phyloP scores from a whole-genome alignment of 2,797 vertebrate species.

The Chlorospingus flavigularis region DNA sequence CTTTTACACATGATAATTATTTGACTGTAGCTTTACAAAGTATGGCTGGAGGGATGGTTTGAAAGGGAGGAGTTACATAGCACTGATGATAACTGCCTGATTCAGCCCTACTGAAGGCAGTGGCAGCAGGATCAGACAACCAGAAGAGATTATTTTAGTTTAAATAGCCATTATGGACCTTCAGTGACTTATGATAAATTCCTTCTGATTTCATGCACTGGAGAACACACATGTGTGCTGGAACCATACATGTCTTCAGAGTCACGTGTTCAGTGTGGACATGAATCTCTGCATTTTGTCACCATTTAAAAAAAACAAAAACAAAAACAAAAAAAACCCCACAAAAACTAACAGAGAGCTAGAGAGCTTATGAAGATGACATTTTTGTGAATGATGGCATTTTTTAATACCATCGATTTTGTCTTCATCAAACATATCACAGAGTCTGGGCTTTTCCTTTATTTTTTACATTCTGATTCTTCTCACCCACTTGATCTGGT shows the following conservation, averaged over 20 bases:
- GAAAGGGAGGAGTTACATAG: not conserved
- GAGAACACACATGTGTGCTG: not conserved
- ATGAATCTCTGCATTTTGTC: not conserved
- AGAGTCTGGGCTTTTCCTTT: not conserved
- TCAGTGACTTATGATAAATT: not conserved
- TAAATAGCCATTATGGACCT: not conserved
- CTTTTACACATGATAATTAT: not conserved
- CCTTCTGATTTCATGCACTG: not conserved
- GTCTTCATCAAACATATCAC: not conserved
- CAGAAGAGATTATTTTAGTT: not conserved
- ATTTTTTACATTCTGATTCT: not conserved
- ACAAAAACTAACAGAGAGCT: not conserved
- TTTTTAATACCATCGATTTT: not conserved
- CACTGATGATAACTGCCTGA: not conserved
- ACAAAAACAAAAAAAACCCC: not conserved
- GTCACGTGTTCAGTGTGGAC: accelerated
- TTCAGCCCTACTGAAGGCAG: not conserved
- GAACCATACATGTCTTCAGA: not conserved
- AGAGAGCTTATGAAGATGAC: not conserved
- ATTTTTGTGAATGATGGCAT: not conserved
- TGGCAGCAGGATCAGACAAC: not conserved
- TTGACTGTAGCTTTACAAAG: conserved; percentile 25
- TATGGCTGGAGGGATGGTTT: conserved; percentile 20
- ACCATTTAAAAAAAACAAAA: not conserved
- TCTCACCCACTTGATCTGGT: not conserved